phyloP scores from a whole-genome alignment of 2,888 invertebrate genomes.

The Macrosoma leucophasiata region DNA sequence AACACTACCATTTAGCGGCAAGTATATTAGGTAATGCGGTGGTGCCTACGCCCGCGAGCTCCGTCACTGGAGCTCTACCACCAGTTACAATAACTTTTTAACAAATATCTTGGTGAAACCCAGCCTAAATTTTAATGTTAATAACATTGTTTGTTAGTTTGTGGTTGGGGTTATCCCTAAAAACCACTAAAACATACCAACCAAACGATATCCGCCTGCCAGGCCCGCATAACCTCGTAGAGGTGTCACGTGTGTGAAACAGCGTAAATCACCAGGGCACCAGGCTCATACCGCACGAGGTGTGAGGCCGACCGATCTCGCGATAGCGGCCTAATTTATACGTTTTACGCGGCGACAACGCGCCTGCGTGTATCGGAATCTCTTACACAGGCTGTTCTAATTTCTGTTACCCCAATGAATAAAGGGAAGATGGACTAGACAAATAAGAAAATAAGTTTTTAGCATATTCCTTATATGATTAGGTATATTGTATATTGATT shows the following conservation, averaged over 20 bases:
- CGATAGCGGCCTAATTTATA: slow-evolving; percentile 71
- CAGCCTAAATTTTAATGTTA: too few species aligned
- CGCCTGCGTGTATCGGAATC: slow-evolving; percentile 44
- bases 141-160: too few species aligned
- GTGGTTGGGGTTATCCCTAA: too few species aligned
- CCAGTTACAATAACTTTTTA: too few species aligned
- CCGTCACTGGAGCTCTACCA: too few species aligned
- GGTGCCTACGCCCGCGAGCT: too few species aligned
- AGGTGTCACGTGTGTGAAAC: slow-evolving; percentile 50
- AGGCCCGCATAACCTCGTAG: slow-evolving; percentile 48
- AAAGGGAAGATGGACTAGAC: not conserved
- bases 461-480: too few species aligned
- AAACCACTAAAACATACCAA: slow-evolving; percentile 12
- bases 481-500: too few species aligned
- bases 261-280: slow-evolving; percentile 62
- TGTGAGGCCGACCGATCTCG: slow-evolving; percentile 70
- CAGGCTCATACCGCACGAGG: slow-evolving; percentile 65
- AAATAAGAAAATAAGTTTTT: not conserved
- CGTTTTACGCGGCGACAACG: slow-evolving; percentile 72
- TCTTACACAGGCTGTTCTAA: slow-evolving; percentile 40
- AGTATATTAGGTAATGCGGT: too few species aligned
- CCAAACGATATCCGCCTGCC: slow-evolving; percentile 34
- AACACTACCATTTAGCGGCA: too few species aligned
- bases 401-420: slow-evolving; percentile 17
- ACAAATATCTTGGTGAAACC: too few species aligned